Conservation (phyloP, 2,888 invertebrate species). For the Neocrepidodera transversa region DNA sequence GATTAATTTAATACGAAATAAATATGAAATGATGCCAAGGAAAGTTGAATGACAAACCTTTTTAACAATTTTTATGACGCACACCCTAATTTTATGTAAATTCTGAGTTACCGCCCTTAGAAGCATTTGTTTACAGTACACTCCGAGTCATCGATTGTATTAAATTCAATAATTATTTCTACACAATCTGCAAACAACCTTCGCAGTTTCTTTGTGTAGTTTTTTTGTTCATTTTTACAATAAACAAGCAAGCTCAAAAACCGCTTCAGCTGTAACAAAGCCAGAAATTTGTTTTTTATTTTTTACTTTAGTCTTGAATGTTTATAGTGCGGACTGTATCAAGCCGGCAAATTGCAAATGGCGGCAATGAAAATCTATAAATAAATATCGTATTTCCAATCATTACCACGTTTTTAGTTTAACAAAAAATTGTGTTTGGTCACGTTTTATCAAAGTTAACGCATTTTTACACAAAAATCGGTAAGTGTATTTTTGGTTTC, state of each 20-base stretch:
- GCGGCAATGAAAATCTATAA: conserved; percentile 56
- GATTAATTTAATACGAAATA: not conserved
- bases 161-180: conserved; percentile 9
- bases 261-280: conserved; percentile 35
- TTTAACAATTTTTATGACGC: conserved; percentile 39
- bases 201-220: conserved; percentile 19
- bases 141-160: conserved; percentile 29
- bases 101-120: conserved; percentile 49
- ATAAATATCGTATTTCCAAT: conserved; percentile 59
- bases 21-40: not conserved
- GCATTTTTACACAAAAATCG: conserved; percentile 43
- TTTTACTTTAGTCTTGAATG: conserved; percentile 37
- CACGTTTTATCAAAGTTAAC: conserved; percentile 40
- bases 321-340: conserved; percentile 51
- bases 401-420: conserved; percentile 50
- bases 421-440: conserved; percentile 44
- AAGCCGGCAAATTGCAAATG: conserved; percentile 59
- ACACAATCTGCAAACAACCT: not conserved
- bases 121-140: conserved; percentile 53
- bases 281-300: conserved; percentile 32
- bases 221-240: conserved; percentile 29
- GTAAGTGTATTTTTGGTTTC: conserved; percentile 41
- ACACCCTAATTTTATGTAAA: conserved; percentile 53
- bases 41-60: conserved; percentile 11
- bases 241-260: conserved; percentile 30